These are phyloP conservation scores for Cydia splendana DNA, from an alignment of 1,140 invertebrate genomes.

Conservation along the genomic window DNA sequence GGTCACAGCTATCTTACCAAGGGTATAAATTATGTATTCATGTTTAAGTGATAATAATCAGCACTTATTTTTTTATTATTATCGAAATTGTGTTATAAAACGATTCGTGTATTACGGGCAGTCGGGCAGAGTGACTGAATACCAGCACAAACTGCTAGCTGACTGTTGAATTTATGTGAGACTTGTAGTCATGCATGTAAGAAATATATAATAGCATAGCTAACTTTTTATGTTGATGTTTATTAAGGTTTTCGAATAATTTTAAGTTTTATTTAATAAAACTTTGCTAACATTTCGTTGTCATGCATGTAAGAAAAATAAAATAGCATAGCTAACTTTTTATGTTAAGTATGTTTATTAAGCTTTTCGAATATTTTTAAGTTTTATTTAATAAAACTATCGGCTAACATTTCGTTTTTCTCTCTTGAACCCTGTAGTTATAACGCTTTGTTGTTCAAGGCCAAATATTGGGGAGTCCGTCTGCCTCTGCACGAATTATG, in stretches of 20 bases:
- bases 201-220: background rate
- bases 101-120: background rate
- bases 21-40: background rate
- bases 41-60: background rate
- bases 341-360: background rate
- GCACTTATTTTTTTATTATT: conserved; percentile 1
- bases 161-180: background rate
- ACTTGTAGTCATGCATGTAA: background rate
- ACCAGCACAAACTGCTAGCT: background rate
- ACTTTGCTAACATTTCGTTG: background rate
- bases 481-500: no score
- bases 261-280: background rate
- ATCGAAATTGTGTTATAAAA: background rate
- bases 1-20: no score
- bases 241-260: background rate
- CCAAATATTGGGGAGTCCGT: no score
- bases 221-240: background rate
- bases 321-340: background rate
- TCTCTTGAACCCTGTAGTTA: background rate
- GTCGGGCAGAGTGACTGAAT: background rate
- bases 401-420: background rate
- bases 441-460: no score
- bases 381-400: background rate
- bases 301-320: background rate
- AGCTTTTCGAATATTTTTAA: background rate